Conservation (phyloP, 1,140 invertebrate genomes). For the Pseudomyrmex pallidus region DNA sequence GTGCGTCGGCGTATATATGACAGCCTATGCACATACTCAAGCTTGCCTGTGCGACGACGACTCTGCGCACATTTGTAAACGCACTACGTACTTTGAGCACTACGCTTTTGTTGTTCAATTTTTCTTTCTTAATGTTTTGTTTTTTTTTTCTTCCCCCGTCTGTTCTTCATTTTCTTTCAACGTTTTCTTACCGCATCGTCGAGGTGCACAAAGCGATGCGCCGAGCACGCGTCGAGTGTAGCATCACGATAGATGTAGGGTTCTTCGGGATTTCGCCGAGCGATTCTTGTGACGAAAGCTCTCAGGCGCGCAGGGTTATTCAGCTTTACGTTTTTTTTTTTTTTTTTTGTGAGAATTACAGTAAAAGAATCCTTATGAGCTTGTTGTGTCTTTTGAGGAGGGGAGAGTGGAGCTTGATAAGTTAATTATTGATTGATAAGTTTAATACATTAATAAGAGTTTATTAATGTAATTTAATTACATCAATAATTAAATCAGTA, state of each 20-base stretch:
- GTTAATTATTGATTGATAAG: no score
- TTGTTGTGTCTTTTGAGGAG: neutral
- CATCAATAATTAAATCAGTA: no score
- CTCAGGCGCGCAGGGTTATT: conserved; percentile 7
- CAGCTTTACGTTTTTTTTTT: neutral
- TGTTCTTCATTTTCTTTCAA: conserved; percentile 26
- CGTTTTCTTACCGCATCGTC: neutral
- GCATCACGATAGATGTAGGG: conserved; percentile 17
- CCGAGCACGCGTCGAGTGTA: conserved; percentile 19
- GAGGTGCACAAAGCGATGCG: conserved; percentile 33
- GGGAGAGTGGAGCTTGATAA: no score
- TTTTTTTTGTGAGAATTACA: neutral
- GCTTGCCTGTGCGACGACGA: conserved; percentile 4
- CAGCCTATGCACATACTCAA: conserved; percentile 1
- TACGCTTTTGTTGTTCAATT: conserved; percentile 4
- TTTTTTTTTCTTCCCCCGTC: neutral
- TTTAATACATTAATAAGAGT: no score
- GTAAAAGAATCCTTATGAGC: neutral
- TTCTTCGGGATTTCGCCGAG: conserved; percentile 33
- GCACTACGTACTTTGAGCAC: conserved; percentile 64
- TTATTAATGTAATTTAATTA: no score
- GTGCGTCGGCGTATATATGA: conserved; percentile 58
- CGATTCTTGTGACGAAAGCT: conserved; percentile 12
- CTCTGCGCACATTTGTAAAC: conserved; percentile 72
- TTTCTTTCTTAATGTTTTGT: neutral